Conservation (phyloP, 2,888 invertebrate species). For the Pediacus dermestoides region DNA sequence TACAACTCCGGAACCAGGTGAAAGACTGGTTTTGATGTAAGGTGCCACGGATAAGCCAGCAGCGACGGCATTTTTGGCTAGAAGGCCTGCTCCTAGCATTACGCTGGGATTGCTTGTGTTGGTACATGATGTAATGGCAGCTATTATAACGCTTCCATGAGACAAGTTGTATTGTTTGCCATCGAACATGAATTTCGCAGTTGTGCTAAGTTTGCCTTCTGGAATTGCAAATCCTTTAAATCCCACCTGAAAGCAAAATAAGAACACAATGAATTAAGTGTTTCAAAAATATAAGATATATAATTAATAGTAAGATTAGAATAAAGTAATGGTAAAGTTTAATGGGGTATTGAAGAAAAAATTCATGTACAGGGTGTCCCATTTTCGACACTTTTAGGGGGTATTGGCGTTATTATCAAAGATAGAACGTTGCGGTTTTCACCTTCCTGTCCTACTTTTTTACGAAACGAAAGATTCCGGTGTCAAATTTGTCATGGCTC, state of each 20-base stretch:
- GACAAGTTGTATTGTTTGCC: slow-evolving; percentile 72
- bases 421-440: no score
- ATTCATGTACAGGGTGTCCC: no score
- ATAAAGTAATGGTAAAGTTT: no score
- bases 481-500: no score
- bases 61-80: slow-evolving; percentile 92
- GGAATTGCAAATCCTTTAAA: slow-evolving; percentile 88
- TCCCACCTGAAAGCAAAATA: slow-evolving; percentile 63
- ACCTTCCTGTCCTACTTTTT: no score
- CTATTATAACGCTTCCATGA: slow-evolving; percentile 94
- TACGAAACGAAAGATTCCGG: no score
- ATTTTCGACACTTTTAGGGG: no score
- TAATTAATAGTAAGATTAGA: no score
- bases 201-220: slow-evolving; percentile 58
- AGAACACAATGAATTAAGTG: slow-evolving; percentile 1
- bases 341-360: no score
- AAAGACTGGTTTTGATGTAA: slow-evolving; percentile 94
- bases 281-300: neutral
- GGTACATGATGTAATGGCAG: slow-evolving; percentile 97
- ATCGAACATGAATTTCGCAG: slow-evolving; percentile 76
- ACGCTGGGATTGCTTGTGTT: slow-evolving; percentile 98
- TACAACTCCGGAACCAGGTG: slow-evolving; percentile 65
- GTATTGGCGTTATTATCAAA: no score
- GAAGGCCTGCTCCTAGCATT: slow-evolving; percentile 90
- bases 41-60: slow-evolving; percentile 80